Base-by-base conservation (phyloP, 2,113 vertebrate species). In the Ranitomeya variabilis region DNA sequence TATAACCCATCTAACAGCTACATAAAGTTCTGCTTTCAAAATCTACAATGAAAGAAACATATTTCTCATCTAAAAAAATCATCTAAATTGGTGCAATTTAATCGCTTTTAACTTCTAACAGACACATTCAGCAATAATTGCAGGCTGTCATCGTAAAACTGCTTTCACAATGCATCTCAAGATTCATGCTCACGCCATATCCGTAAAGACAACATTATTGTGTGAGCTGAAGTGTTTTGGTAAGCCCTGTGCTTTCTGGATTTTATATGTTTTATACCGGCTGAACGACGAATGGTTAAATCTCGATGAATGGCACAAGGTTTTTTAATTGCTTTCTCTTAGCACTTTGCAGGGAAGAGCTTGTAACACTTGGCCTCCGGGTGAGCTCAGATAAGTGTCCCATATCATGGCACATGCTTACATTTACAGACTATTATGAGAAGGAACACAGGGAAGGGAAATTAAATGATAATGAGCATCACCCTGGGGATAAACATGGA, bases 41-140 rank as follows among this genome's bases (percentile, higher is more conserved):
- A 83, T 84, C 13, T 88, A 51, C 60, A 88, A 88, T 84, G 78
- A 83, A 88, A 84, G 87, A 78, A 88, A 84, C 73, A 64, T 71
- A 84, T 81, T 26, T 67, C 37, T 84, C 45, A 23, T n/a, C 14
- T n/a, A 45, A 45, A 84, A 76, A 88, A 88, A 88, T 77, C 71
- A 77, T 84, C 87, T 67, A 84, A 88, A 88, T 88, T 88, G 87
- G 59, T 84, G 87, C 87, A 88, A 88, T 88, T 88, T 88, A 66
- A 78, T 88, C 71, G 57, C 79, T 77, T 88, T 88, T 83, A 83
- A 23, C 80, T 83, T 55, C 69, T 66, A 84, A 88, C 81, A 83
- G 87, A 88, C 87, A 88, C 71, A 88, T 88, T 88, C 71, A 88
- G 71, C 87, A 77, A 78, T 88, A 88, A 88, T 88, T 88, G 80